phyloP scores from a whole-genome alignment of 2,888 invertebrate genomes.

The Cryptocheilus praepositus region DNA sequence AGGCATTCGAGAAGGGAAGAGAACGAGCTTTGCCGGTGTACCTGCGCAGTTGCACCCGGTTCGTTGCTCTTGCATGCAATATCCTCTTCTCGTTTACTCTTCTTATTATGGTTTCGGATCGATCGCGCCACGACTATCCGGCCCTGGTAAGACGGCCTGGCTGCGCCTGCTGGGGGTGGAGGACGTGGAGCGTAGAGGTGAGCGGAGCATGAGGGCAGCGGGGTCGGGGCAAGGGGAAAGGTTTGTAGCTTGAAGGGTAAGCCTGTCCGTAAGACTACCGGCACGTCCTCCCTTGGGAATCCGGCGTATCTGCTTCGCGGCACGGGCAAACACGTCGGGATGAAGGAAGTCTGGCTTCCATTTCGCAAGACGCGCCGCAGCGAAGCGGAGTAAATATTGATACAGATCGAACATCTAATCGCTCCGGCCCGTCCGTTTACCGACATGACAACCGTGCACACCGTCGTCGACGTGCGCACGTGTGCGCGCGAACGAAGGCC shows the following conservation, averaged over 20 bases:
- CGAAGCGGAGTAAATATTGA: slow-evolving; percentile 69
- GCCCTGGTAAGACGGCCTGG: slow-evolving; percentile 46
- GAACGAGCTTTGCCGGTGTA: slow-evolving; percentile 19
- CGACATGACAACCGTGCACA: slow-evolving; percentile 60
- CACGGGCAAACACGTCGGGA: slow-evolving; percentile 69
- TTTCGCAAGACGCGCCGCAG: slow-evolving; percentile 64
- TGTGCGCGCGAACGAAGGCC: background rate
- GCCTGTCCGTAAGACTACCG: slow-evolving; percentile 66
- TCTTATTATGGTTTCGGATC: slow-evolving; percentile 60
- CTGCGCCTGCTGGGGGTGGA: slow-evolving; percentile 35
- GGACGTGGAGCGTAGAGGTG: slow-evolving; percentile 8
- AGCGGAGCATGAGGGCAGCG: slow-evolving; percentile 24
- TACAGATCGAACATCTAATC: slow-evolving; percentile 72
- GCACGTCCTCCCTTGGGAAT: slow-evolving; percentile 71
- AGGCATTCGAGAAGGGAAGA: too few relatives aligned
- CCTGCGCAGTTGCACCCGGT: slow-evolving; percentile 41
- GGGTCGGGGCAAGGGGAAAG: slow-evolving; percentile 38
- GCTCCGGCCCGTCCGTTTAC: slow-evolving; percentile 63
- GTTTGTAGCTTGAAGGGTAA: slow-evolving; percentile 64
- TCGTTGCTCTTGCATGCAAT: slow-evolving; percentile 55
- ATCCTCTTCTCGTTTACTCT: slow-evolving; percentile 60
- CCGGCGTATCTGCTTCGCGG: slow-evolving; percentile 67
- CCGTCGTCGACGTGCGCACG: background rate
- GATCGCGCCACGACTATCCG: slow-evolving; percentile 52
- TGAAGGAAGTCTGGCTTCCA: slow-evolving; percentile 65